phyloP scores from a whole-genome alignment of 2,113 vertebrate species.

The Oreochromis spilurus region DNA sequence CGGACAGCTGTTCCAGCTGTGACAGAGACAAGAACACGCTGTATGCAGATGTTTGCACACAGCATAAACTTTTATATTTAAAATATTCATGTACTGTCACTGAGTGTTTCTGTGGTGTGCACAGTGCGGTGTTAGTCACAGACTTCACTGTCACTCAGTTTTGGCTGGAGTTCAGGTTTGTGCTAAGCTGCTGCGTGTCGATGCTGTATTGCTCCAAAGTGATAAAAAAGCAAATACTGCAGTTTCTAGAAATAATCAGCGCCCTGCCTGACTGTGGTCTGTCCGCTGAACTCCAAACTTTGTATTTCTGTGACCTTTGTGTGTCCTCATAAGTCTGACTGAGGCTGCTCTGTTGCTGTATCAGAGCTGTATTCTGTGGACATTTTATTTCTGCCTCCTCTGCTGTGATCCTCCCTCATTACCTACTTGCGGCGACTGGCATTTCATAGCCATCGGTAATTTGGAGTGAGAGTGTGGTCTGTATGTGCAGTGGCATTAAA shows the following conservation, averaged over 20 bases:
- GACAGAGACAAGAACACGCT: neutral
- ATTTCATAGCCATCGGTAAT: slow-evolving; percentile 27
- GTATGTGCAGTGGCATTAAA: slow-evolving; percentile 25
- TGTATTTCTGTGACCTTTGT: neutral
- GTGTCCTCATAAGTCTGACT: neutral
- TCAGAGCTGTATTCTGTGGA: slow-evolving; percentile 7
- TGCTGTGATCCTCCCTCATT: slow-evolving; percentile 32
- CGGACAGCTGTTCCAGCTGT: neutral
- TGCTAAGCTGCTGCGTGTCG: neutral
- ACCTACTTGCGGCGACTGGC: slow-evolving; percentile 18
- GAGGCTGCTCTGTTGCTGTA: neutral
- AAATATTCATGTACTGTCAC: neutral
- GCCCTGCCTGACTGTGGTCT: neutral
- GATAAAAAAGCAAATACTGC: neutral
- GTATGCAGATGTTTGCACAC: neutral
- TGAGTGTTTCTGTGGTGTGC: neutral
- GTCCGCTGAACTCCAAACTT: neutral
- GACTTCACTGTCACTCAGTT: neutral
- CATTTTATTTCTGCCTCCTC: neutral
- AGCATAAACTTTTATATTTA: neutral
- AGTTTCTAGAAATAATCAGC: neutral
- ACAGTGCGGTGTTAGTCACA: neutral
- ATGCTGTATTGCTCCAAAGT: neutral
- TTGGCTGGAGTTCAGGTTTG: neutral
- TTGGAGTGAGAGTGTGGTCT: slow-evolving; percentile 37